Base-by-base conservation (phyloP, 2,888 invertebrate species). In the Chesias legatella region DNA sequence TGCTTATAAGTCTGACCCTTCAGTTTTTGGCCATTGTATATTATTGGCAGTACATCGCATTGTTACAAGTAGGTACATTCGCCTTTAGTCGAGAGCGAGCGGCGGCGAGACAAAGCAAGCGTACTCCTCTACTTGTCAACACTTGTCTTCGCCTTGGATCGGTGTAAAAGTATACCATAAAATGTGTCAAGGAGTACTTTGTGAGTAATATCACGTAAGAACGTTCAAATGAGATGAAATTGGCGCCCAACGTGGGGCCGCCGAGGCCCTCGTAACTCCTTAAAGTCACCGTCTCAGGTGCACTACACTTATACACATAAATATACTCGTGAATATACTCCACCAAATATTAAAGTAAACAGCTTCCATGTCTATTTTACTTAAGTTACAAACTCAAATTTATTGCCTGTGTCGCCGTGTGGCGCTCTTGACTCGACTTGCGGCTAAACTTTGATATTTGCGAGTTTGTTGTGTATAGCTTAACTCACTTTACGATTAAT, bases 281-380 rank as follows among this genome's bases (percentile, higher is more conserved):
- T 55, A 60, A 68, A 71, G 70, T 57, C 52, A 54, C 39, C 56
- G 76, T 60, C 73, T 68, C 85, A 85, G 84, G 82, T 84, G 83
- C 68, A 71, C 72, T 73, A 50, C 67, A 73, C 63, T 60, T 74
- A 76, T 73, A 74, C 75, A 75, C 74, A 75, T 73, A 74, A 73
- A 65, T 63, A 72, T 73, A 74, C 75, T 76, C 74, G 75, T 73
- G 74, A 73, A 65, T 63, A 72, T 73, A 75, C 79, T 79, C 72
- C 66, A 68, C 67, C 56, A 64, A 73, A 78, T 74, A 78, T 71
- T 66, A 61, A 63, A 65, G 64, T 67, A 64, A 74, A 71, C 64
- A 73, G 78, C 68, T 76, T 78, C 66, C 68, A 66, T 67, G 71
- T 63, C 70, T 77, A 73, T 75, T 72, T 72, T 65, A 71, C 65